A percentile compares a stretch with the other conserved stretches of the same genome.
Conservation (phyloP, 2,113 vertebrate genomes). For the Hemiscyllium ocellatum region DNA sequence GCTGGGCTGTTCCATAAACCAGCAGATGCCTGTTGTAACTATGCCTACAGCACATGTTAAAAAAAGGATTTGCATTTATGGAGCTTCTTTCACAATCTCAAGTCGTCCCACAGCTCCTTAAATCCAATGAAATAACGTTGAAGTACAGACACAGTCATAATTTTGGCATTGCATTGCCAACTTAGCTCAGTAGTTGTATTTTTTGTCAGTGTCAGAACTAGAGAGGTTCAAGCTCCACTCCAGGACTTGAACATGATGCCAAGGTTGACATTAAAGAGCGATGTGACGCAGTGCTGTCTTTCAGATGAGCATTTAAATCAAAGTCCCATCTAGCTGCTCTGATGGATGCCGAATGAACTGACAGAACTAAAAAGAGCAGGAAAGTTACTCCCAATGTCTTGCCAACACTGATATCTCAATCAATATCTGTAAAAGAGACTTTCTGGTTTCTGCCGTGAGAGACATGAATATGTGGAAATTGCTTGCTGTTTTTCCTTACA, state of each 20-base stretch:
- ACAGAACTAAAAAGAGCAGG: background rate
- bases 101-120: background rate
- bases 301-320: background rate
- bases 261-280: background rate
- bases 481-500: background rate
- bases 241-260: background rate
- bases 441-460: background rate
- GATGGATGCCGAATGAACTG: background rate
- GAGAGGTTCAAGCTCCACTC: background rate
- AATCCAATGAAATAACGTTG: background rate
- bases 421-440: background rate
- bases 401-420: background rate
- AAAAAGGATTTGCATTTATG: background rate
- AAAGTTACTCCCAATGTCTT: background rate
- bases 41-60: background rate
- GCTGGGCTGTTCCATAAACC: background rate
- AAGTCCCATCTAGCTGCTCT: background rate
- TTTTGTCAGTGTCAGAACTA: background rate
- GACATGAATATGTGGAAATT: background rate
- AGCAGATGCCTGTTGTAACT: background rate
- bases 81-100: background rate
- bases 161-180: background rate
- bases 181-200: background rate
- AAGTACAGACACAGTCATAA: background rate
- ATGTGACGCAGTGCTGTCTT: background rate